Evolutionary conservation across 1,140 invertebrate genomes (phyloP), one percentile per base, ranked within the genome.

Genomic region (Drosophila melanica): DNA sequence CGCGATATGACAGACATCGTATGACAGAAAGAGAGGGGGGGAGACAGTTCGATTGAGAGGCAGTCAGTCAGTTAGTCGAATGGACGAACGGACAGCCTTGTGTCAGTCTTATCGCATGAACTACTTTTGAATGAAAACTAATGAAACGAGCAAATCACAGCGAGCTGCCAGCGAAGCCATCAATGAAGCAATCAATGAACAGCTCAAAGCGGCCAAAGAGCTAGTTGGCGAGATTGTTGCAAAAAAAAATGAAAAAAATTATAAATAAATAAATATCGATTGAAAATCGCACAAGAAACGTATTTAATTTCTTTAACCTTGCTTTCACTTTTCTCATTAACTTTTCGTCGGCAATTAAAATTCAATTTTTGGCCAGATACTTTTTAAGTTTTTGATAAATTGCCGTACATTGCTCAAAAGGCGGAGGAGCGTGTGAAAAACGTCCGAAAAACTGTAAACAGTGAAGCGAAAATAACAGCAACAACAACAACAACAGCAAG

Each of bases 241-340:
- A 33, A 10, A 20, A 51, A 51, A 18, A 51, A 14, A 51, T 18
- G 2, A 33, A 8, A 20, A 35, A 14, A 27, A 51, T 23, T 12
- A 51, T 18, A 20, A 41, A 44, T 2, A 35, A 51, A 11, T n/a
- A 51, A 18, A 78, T 74, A 82, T 82, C 72, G 80, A 84, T 87
- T 84, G 84, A 79, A 89, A 81, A 86, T 86, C 68, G 50, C 75
- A 72, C 67, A 66, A 65, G 59, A 66, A 81, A 76, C 73, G 67
- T 78, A 63, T 77, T 84, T 87, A 84, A 84, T 87, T 87, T 87
- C 79, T 89, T 87, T 87, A 87, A 87, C 82, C 84, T 89, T 87
- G 82, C 84, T 87, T 87, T 87, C 84, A 87, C 84, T 87, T 87
- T 87, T 89, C 84, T 87, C 84, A 89, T 87, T 87, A 87, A 89